Percentiles rank a stretch among this genome's conserved stretches.
Evolutionary conservation across 2,113 vertebrate genomes (phyloP).

Genomic region (Callopanchax toddi): DNA sequence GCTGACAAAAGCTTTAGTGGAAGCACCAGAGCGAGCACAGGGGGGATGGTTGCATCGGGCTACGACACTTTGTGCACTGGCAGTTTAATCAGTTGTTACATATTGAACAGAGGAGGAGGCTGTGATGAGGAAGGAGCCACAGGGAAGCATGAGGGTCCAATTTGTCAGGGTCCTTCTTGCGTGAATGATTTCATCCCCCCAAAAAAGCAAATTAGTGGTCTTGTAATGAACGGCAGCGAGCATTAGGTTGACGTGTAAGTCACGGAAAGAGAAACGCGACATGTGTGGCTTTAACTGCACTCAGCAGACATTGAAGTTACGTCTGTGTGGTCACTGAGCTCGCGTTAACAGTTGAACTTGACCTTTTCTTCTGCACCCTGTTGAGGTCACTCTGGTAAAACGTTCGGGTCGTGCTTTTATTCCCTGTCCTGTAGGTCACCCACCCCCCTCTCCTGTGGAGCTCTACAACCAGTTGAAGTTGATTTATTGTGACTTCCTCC

Average conservation of each 20-base stretch:
- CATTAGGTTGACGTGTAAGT: not conserved
- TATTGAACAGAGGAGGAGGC: not conserved
- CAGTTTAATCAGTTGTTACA: constrained; percentile 20
- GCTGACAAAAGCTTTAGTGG: constrained; percentile 12
- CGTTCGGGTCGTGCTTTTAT: not conserved
- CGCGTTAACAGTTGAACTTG: not conserved
- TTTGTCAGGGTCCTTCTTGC: constrained; percentile 13
- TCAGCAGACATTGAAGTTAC: not conserved
- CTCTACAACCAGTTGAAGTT: not conserved
- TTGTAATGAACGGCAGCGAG: constrained; percentile 18
- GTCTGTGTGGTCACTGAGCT: not conserved
- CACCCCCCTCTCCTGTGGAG: accelerated
- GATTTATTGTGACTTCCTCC: not conserved
- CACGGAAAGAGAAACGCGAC: not conserved
- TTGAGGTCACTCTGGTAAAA: not conserved
- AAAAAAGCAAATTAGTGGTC: constrained; percentile 28
- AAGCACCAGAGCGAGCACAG: not conserved
- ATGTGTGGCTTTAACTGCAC: not conserved
- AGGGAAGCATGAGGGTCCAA: not conserved
- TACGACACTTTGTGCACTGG: constrained; percentile 4
- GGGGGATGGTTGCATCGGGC: not conserved
- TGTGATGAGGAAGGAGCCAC: not conserved
- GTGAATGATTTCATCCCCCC: constrained; percentile 32
- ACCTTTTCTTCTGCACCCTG: not conserved
- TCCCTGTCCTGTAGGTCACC: constrained; percentile 8